Evolutionary conservation across 2,888 invertebrate species (phyloP), one percentile per base, ranked within the genome.

Genomic region (Yponomeuta sedellus): DNA sequence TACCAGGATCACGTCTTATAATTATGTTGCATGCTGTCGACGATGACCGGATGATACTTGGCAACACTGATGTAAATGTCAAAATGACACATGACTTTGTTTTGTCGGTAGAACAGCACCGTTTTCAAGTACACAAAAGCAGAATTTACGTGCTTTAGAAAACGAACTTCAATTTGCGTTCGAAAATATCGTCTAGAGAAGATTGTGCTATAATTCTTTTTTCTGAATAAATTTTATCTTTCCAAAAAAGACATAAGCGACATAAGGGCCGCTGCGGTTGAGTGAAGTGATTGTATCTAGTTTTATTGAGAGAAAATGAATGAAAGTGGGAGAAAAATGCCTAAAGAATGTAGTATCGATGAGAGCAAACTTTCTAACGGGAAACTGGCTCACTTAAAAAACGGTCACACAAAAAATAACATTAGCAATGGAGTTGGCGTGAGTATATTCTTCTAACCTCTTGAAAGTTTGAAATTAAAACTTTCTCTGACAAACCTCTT

Each of bases 211-310:
- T 3, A 52, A 16, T 16, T 12, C 44, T 12, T 0, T 44, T 52
- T 52, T 16, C 16, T 52, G 44, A 16, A 16, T 52, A 16, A 16
- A 16, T 52, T 44, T 44, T 44, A 52, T 12, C 16, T 52, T 52
- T 12, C 10, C 16, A 6, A 52, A 16, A 12, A 52, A 52, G 16
- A 52, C n/a, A 22, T 10, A n/a, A n/a, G n/a, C n/a, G n/a, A 70
- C 73, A 73, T 67, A 78, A 82, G 77, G 78, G 88, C 88, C 88
- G 83, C 86, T 77, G 79, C 78, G 70, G 75, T 73, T 52, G 74
- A 71, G 64, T 69, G 22, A 66, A 74, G 75, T 61, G 77, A 80
- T 73, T 68, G 77, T 79, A 74, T 64, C 61, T 34, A 8, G 1
- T 34, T 2, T 34, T 34, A 5, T 34, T 34, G 34, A 5, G 10